These are phyloP conservation scores for Propithecus perrieri DNA, from an alignment of 2,797 vertebrate genomes.

Conservation along the genomic window DNA sequence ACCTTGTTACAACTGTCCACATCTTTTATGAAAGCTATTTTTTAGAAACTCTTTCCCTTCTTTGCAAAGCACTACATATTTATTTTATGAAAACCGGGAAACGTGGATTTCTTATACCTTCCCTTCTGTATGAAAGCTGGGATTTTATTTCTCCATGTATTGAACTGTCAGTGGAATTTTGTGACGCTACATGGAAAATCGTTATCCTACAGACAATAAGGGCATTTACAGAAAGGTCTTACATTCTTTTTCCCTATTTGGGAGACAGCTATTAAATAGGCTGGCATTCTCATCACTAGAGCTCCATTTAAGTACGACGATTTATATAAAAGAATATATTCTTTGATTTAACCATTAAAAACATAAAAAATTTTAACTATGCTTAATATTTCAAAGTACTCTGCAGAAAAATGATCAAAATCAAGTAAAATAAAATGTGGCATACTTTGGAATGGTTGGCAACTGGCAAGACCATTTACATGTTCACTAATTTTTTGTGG, in stretches of 20 bases:
- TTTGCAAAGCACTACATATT: not conserved
- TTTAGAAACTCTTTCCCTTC: not conserved
- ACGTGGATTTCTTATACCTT: not conserved
- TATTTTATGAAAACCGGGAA: not conserved
- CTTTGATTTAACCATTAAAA: not conserved
- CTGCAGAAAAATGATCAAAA: not conserved
- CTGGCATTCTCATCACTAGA: not conserved
- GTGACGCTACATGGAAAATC: not conserved
- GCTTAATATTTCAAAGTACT: not conserved
- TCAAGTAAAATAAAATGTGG: not conserved
- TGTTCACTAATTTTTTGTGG: not conserved
- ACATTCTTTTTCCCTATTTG: not conserved
- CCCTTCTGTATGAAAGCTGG: not conserved
- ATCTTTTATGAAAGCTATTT: not conserved
- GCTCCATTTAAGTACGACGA: not conserved
- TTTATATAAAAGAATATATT: not conserved
- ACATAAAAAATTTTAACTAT: not conserved
- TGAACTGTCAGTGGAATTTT: not conserved
- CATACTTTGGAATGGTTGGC: not conserved
- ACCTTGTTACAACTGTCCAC: not conserved
- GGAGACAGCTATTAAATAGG: not conserved
- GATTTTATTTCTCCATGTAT: not conserved
- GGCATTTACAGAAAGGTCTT: not conserved
- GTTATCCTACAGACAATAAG: not conserved
- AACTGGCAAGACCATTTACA: not conserved